Percentiles rank a stretch among this genome's conserved stretches.
phyloP scores from a whole-genome alignment of 1,140 invertebrate genomes.

The Nephila pilipes region DNA sequence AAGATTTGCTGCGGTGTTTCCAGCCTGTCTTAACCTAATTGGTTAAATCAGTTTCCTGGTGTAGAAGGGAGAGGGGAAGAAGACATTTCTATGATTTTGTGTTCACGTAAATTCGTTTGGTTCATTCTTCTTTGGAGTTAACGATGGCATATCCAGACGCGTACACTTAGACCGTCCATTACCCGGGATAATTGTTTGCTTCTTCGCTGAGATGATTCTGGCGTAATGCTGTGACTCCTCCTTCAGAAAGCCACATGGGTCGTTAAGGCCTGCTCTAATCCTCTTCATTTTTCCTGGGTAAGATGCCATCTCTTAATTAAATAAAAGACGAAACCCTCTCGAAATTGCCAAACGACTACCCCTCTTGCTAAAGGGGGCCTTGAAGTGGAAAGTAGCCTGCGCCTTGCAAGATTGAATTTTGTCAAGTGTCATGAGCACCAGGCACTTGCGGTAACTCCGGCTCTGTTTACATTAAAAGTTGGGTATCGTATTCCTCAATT shows the following conservation, averaged over 20 bases:
- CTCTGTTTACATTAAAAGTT: background rate
- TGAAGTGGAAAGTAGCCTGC: background rate
- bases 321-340: conserved; percentile 19
- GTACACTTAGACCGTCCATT: background rate
- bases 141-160: background rate
- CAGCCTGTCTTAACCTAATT: background rate
- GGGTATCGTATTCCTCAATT: background rate
- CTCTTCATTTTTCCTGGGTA: conserved; percentile 40
- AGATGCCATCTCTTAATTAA: conserved; percentile 48
- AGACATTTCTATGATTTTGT: background rate
- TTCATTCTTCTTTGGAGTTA: background rate
- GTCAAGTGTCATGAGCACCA: conserved; percentile 26
- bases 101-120: background rate
- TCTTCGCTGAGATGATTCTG: background rate
- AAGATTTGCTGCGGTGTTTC: background rate
- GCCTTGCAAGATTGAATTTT: conserved; percentile 33
- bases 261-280: conserved; percentile 28
- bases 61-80: background rate
- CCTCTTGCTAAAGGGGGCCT: background rate
- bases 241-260: background rate
- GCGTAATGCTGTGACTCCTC: background rate
- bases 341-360: background rate
- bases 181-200: conserved; percentile 41
- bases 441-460: background rate
- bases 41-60: background rate